Conservation (phyloP, 1,140 invertebrate genomes). For the Coboldia fuscipes region DNA sequence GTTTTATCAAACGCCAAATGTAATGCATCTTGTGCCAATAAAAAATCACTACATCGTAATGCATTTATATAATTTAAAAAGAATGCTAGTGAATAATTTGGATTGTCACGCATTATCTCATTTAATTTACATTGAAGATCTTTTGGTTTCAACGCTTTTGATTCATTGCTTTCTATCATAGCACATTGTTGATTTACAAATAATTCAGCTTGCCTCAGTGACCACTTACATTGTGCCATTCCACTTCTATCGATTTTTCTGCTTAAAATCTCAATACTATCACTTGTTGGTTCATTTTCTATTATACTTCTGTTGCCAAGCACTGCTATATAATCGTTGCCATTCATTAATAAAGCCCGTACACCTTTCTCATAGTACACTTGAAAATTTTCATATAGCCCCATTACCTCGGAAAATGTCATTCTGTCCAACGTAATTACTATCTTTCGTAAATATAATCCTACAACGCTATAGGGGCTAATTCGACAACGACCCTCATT, state of each 20-base stretch:
- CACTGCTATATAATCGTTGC: constrained; percentile 1
- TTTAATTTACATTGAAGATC: constrained; percentile 53
- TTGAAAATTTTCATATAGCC: constrained; percentile 40
- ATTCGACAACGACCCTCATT: constrained; percentile 11
- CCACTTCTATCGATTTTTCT: constrained; percentile 11
- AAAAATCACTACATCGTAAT: constrained; percentile 66
- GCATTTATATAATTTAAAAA: constrained; percentile 81
- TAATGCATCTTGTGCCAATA: constrained; percentile 59
- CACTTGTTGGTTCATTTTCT: constrained; percentile 3
- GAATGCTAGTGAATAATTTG: constrained; percentile 70
- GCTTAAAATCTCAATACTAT: constrained; percentile 7
- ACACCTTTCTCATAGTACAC: constrained; percentile 32
- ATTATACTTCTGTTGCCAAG: constrained; percentile 4
- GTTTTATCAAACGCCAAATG: constrained; percentile 70
- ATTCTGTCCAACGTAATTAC: constrained; percentile 60
- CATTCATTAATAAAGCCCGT: constrained; percentile 8
- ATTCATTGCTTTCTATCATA: constrained; percentile 57
- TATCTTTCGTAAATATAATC: constrained; percentile 58
- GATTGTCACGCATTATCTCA: constrained; percentile 57
- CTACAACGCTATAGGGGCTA: constrained; percentile 30
- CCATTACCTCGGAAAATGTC: constrained; percentile 55
- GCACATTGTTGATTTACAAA: constrained; percentile 70
- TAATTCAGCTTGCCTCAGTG: constrained; percentile 65
- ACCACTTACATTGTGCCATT: constrained; percentile 46
- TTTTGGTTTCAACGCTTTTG: constrained; percentile 48